Percentiles rank a stretch among this genome's conserved stretches.
Evolutionary conservation across 2,113 vertebrate species (phyloP).

Genomic region (Oncorhynchus masou): DNA sequence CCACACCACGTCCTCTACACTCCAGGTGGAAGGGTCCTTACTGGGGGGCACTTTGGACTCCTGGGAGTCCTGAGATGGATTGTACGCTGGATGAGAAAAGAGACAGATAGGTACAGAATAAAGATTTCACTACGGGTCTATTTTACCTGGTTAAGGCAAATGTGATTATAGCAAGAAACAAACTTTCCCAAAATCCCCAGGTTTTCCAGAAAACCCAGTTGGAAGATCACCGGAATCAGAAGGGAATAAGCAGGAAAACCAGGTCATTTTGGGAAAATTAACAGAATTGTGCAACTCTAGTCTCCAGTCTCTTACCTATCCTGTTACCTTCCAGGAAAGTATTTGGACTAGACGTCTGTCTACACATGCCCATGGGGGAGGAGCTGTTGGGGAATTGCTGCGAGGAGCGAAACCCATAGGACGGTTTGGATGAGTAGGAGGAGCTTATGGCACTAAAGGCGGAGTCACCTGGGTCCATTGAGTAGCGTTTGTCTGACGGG

Average conservation of each 20-base stretch:
- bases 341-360: slow-evolving; percentile 77
- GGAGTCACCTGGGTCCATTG: slow-evolving; percentile 71
- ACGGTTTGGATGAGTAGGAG: slow-evolving; percentile 67
- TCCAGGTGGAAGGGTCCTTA: slow-evolving; percentile 89
- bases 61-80: slow-evolving; percentile 73
- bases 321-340: slow-evolving; percentile 80
- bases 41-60: slow-evolving; percentile 72
- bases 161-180: no score
- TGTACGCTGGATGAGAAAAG: slow-evolving; percentile 54
- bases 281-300: background rate
- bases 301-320: slow-evolving; percentile 75
- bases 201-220: no score
- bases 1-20: slow-evolving; percentile 87
- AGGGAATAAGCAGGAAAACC: no score
- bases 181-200: no score
- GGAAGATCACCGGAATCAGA: no score
- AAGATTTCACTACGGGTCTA: background rate
- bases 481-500: slow-evolving; percentile 72
- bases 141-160: background rate
- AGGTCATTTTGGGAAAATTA: background rate
- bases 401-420: slow-evolving; percentile 69
- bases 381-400: slow-evolving; percentile 69
- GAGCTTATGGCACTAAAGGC: slow-evolving; percentile 76
- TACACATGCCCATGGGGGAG: slow-evolving; percentile 63
- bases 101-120: background rate